Evolutionary conservation across 2,113 vertebrate genomes (phyloP).

Genomic region (Etheostoma spectabile): DNA sequence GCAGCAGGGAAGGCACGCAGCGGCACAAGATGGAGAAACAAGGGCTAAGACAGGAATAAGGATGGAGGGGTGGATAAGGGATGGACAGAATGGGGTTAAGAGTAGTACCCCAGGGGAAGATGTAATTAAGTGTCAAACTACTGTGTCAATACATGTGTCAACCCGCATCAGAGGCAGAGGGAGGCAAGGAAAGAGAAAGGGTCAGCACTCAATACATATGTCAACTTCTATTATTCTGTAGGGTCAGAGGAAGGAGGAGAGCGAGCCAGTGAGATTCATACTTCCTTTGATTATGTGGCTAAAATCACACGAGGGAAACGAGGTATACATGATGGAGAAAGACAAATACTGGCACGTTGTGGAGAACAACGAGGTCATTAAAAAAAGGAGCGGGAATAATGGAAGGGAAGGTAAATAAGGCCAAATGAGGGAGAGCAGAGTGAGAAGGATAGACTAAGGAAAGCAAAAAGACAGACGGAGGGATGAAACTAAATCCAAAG

Average conservation of each 20-base stretch:
- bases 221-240: conserved; percentile 42
- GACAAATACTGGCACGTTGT: conserved; percentile 14
- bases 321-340: background rate
- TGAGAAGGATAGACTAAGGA: conserved; percentile 43
- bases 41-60: background rate
- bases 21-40: background rate
- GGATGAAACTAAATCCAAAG: conserved; percentile 33
- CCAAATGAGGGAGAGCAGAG: conserved; percentile 28
- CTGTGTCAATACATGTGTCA: conserved; percentile 64
- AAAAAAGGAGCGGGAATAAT: conserved; percentile 13
- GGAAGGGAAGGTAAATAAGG: conserved; percentile 43
- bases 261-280: background rate
- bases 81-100: conserved; percentile 8
- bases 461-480: conserved; percentile 22
- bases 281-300: background rate
- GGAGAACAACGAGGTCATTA: conserved; percentile 14
- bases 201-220: conserved; percentile 50
- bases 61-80: conserved; percentile 5
- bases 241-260: conserved; percentile 4
- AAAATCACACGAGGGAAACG: background rate
- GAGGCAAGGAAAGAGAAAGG: conserved; percentile 9
- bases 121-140: conserved; percentile 72
- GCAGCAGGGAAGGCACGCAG: background rate
- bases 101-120: conserved; percentile 43
- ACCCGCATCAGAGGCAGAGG: conserved; percentile 44